phyloP scores from a whole-genome alignment of 2,113 vertebrate species.

The Bos indicus region DNA sequence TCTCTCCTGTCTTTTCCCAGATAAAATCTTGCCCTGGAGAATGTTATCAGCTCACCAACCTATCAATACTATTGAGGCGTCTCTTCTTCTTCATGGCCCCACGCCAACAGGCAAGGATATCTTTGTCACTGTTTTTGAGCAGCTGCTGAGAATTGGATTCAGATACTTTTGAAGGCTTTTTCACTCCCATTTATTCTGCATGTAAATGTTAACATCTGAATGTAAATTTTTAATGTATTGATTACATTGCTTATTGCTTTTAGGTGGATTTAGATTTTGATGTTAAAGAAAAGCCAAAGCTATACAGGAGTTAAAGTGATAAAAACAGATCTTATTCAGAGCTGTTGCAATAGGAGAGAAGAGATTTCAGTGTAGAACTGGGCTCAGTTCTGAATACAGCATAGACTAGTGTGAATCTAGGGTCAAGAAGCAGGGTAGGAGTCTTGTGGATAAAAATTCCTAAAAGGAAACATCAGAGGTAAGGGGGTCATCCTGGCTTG shows the following conservation, averaged over 20 bases:
- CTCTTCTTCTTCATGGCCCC: conserved; percentile 93
- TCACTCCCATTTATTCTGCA: neutral
- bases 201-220: neutral
- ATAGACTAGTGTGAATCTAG: neutral
- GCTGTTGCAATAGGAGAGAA: neutral
- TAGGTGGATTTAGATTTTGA: neutral
- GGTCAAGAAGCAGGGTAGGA: neutral
- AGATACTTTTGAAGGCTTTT: neutral
- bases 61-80: conserved; percentile 87
- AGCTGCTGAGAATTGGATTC: neutral
- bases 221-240: neutral
- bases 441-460: neutral
- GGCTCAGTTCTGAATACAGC: neutral
- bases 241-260: neutral
- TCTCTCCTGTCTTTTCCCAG: conserved; percentile 60
- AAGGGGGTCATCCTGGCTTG: neutral
- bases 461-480: neutral
- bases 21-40: conserved; percentile 81
- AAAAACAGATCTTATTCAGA: neutral
- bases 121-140: neutral
- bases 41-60: conserved; percentile 80
- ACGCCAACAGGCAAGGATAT: conserved; percentile 87
- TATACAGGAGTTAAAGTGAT: neutral
- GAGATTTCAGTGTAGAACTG: neutral
- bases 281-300: neutral